Evolutionary conservation across 2,888 invertebrate species (phyloP), one percentile per base, ranked within the genome.

Genomic region (Luffia ferchaultella): DNA sequence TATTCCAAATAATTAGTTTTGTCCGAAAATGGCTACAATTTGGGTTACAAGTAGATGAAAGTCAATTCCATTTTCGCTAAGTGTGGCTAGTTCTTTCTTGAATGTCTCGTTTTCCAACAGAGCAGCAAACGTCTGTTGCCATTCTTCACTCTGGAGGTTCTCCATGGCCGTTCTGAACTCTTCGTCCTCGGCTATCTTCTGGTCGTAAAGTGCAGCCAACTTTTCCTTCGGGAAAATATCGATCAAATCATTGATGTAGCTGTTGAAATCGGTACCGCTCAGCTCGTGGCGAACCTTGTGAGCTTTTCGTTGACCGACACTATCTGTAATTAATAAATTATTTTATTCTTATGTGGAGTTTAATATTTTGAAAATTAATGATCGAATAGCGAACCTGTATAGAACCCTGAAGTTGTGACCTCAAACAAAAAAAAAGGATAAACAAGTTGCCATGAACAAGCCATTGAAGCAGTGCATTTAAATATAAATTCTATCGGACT

Each of bases 101-200:
- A 78, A 80, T 1, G 57, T 58, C 2, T 68, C 66, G 50, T 56
- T 79, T 1, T 65, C 60, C 69, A 68, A 69, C 0, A 80, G 62
- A 9, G 72, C 70, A 12, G 40, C 20, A 52, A 65, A 70, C 2
- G 68, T 54, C 3, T 61, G 42, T 1, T 60, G 50, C 71, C 73
- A 80, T 51, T 77, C 77, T 0, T 71, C 71, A 18, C 70, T 67
- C 5, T 64, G 45, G 1, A 80, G 61, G 52, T 73, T 73, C 15
- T 69, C 67, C 46, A 80, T 67, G 9, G 78, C 70, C 0, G 54
- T 58, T 44, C 54, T 67, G 61, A 80, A 80, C 5, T 60, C 67
- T 3, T 65, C 71, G 7, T 77, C 73, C 42, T 69, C 71, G 2
- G 62, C 62, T 30, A 70, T 59, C 55, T 80, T 80, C 51, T 76